Conservation (phyloP, 2,888 invertebrate genomes). For the Odontothrips loti region DNA sequence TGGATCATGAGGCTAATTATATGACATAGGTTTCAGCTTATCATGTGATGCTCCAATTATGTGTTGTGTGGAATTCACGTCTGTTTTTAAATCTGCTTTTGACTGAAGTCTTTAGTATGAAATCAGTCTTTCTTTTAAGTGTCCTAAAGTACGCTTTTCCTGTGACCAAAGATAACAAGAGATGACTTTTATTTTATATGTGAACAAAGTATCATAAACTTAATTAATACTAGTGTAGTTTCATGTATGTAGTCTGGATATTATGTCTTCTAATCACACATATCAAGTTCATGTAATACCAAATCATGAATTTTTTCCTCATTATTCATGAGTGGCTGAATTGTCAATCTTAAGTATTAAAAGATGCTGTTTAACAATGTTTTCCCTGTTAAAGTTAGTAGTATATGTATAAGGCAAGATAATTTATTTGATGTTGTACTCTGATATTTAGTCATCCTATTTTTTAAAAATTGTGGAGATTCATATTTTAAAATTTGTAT, state of each 20-base stretch:
- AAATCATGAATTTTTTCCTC: background rate
- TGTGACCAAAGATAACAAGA: constrained; percentile 1
- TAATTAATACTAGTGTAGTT: too few species aligned
- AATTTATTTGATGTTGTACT: constrained; percentile 15
- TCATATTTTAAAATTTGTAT: too few species aligned
- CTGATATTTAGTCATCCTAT: background rate
- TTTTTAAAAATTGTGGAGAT: background rate
- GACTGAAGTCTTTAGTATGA: background rate
- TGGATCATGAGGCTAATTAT: too few species aligned
- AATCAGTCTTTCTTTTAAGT: background rate
- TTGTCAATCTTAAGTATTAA: background rate
- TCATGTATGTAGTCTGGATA: too few species aligned
- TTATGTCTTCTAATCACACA: background rate
- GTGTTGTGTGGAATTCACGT: too few species aligned
- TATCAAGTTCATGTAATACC: background rate
- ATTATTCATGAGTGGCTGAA: background rate
- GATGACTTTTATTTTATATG: background rate
- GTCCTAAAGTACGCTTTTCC: background rate
- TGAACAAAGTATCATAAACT: background rate
- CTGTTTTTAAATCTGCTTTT: background rate
- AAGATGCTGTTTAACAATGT: background rate
- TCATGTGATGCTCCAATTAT: too few species aligned
- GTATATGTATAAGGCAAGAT: background rate
- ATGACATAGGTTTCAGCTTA: too few species aligned
- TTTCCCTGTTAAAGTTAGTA: background rate